A percentile compares a stretch with the other conserved stretches of the same genome.
These are phyloP conservation scores for Anolis apletophallus DNA, from an alignment of 2,797 vertebrate species.

Conservation along the genomic window DNA sequence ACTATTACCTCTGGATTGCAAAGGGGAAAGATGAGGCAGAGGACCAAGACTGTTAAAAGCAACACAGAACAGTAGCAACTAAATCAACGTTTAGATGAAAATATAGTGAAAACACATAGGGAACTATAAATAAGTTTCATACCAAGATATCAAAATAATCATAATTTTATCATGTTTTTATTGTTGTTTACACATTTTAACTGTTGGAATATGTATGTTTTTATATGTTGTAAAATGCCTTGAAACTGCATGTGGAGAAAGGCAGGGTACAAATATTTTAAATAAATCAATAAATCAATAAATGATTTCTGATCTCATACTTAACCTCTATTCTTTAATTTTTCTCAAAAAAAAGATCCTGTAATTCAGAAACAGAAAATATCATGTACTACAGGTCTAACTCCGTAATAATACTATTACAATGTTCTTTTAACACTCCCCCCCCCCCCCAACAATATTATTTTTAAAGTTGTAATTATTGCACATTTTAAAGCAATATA, in stretches of 20 bases:
- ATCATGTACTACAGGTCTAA: background rate
- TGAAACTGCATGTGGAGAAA: too few species aligned
- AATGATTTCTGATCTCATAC: background rate
- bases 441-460: constrained; percentile 5
- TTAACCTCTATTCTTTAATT: background rate
- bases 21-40: background rate
- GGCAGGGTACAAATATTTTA: too few species aligned
- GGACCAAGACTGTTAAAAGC: background rate
- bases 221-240: too few species aligned
- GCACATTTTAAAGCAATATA: constrained; percentile 1
- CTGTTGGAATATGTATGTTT: too few species aligned
- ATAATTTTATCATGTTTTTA: background rate
- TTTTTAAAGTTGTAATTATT: constrained; percentile 47
- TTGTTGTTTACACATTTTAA: too few species aligned
- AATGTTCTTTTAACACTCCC: constrained; percentile 10
- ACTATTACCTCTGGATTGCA: background rate
- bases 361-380: background rate
- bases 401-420: constrained; percentile 8
- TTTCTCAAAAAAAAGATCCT: background rate
- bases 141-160: background rate
- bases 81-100: background rate
- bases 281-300: too few species aligned
- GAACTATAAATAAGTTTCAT: background rate
- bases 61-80: background rate
- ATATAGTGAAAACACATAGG: background rate